Evolutionary conservation across 2,888 invertebrate species (phyloP), one percentile per base, ranked within the genome.

Genomic region (Lycaena phlaeas): DNA sequence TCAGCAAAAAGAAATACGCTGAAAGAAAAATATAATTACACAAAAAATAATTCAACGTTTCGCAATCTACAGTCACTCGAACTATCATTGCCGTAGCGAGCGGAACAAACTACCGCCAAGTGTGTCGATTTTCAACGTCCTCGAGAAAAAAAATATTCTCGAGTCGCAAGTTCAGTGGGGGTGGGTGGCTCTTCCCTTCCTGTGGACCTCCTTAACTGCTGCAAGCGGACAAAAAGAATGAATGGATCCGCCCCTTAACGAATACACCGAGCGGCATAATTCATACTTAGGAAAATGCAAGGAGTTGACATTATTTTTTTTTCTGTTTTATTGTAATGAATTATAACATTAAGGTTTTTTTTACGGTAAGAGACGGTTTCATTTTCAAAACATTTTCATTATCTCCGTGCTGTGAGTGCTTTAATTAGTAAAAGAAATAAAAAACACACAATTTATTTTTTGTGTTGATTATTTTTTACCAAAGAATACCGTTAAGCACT

Each of bases 261-360:
- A 82, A 78, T 79, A 82, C 79, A 82, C 82, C 82, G 82, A 81
- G 69, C 82, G 81, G 79, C 75, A 82, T 84, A 84, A 84, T 84
- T 84, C 77, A 78, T 82, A 82, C 81, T 82, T 81, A 81, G 75
- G 69, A 76, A 73, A 79, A 67, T 72, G 78, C 68, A 79, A 81
- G 82, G 78, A 82, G 78, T 73, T 79, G 78, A 76, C 76, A 69
- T 61, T 64, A 63, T 50, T 62, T 61, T 64, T 58, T 53, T 57
- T 59, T 60, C 49, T 49, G 51, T 45, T 46, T 52, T 45, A 43
- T 45, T 40, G 43, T 41, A 46, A 48, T 54, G 52, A 44, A 40
- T 34, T 31, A 40, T 34, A 27, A 40, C 17, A 34, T 31, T 40
- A 26, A 40, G 26, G 31, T 31, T 12, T n/a, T n/a, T 36, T 22